A percentile compares a stretch with the other conserved stretches of the same genome.
Evolutionary conservation across 2,113 vertebrate genomes (phyloP).

Genomic region (Pollachius pollachius): DNA sequence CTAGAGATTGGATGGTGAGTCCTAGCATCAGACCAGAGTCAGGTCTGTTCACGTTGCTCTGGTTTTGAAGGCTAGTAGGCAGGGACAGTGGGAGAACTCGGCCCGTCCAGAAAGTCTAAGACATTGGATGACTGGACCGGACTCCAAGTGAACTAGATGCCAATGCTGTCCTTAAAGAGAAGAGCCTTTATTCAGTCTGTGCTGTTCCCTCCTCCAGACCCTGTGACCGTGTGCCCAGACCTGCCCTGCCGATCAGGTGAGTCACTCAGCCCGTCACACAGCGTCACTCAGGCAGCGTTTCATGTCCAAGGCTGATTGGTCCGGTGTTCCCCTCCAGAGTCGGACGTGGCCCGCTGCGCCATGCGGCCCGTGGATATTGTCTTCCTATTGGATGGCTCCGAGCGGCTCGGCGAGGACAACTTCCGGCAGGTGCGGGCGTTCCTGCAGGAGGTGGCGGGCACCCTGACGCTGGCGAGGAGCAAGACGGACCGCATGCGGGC

Average conservation of each 20-base stretch:
- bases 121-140: too few relatives aligned
- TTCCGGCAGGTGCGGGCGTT: slow-evolving; percentile 75
- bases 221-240: slow-evolving; percentile 88
- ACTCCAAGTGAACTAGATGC: too few relatives aligned
- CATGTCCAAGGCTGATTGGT: not conserved
- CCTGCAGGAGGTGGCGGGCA: slow-evolving; percentile 71
- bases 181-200: too few relatives aligned
- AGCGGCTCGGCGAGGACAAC: slow-evolving; percentile 80
- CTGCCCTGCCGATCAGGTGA: slow-evolving; percentile 91
- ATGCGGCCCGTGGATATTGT: slow-evolving; percentile 84
- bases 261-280: slow-evolving; percentile 13
- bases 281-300: not conserved
- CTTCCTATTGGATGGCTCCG: slow-evolving; percentile 88
- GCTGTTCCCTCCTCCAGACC: slow-evolving; percentile 74
- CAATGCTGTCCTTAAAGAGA: too few relatives aligned
- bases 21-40: not conserved
- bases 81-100: too few relatives aligned
- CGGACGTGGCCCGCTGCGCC: slow-evolving; percentile 81
- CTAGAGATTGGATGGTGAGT: too few relatives aligned
- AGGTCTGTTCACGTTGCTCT: too few relatives aligned
- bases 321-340: slow-evolving; percentile 64
- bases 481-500: slow-evolving; percentile 73
- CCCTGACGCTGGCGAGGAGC: slow-evolving; percentile 69
- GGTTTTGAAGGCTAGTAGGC: too few relatives aligned
- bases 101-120: too few relatives aligned